These are phyloP conservation scores for Poeciliopsis turrubarensis DNA, from an alignment of 2,113 vertebrate genomes.

Conservation along the genomic window DNA sequence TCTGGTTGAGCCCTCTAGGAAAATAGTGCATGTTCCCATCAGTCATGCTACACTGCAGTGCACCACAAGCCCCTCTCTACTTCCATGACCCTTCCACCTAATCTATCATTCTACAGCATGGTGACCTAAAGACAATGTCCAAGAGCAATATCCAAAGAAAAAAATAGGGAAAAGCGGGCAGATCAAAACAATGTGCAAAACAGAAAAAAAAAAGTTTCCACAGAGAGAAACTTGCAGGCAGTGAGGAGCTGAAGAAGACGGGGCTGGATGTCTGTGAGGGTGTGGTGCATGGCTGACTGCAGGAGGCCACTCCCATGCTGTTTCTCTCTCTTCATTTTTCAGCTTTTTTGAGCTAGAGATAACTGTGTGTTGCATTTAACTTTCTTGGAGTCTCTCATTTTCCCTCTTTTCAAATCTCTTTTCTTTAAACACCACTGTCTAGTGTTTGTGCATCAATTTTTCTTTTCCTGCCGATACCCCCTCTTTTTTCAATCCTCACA, in stretches of 20 bases:
- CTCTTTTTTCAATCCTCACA: background rate
- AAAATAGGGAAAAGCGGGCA: conserved; percentile 5
- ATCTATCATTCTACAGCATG: conserved; percentile 74
- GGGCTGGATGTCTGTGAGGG: conserved; percentile 28
- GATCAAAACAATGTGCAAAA: conserved; percentile 35
- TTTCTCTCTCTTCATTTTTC: conserved; percentile 28
- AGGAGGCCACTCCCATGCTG: conserved; percentile 42
- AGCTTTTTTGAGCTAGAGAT: conserved; percentile 20
- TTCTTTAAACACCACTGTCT: conserved; percentile 13
- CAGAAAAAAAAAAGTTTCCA: conserved; percentile 28
- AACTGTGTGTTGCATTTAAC: conserved; percentile 35
- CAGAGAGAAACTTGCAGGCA: conserved; percentile 17
- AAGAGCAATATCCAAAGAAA: conserved; percentile 43
- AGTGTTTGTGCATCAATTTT: conserved; percentile 8
- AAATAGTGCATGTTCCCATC: conserved; percentile 78
- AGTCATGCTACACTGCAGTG: conserved; percentile 76
- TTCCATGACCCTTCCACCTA: conserved; percentile 62
- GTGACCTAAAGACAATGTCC: conserved; percentile 64
- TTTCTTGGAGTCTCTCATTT: conserved; percentile 22
- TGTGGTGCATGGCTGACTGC: conserved; percentile 40
- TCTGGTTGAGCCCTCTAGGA: conserved; percentile 58
- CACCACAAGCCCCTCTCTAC: conserved; percentile 60
- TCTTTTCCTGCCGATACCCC: background rate
- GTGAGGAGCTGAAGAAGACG: conserved; percentile 4
- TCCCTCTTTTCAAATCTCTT: conserved; percentile 7